phyloP scores from a whole-genome alignment of 2,113 vertebrate genomes.

The Colius striatus region DNA sequence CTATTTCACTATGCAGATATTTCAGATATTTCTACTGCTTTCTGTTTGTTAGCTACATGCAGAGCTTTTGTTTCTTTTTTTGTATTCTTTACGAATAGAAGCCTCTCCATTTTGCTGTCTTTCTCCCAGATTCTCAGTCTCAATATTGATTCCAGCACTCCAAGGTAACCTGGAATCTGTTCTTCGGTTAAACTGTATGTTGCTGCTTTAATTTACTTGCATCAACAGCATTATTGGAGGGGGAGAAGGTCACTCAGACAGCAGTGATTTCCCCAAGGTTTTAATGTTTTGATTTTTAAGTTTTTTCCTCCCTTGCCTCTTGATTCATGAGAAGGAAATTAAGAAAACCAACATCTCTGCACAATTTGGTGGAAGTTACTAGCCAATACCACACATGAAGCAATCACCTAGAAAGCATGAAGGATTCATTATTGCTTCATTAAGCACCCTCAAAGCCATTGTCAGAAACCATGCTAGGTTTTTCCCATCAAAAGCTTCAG shows the following conservation, averaged over 20 bases:
- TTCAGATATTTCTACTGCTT: neutral
- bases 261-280: neutral
- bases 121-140: neutral
- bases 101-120: neutral
- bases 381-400: neutral
- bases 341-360: neutral
- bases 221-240: neutral
- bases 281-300: neutral
- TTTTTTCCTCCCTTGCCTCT: fast-evolving
- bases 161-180: neutral
- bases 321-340: neutral
- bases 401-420: neutral
- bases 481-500: neutral
- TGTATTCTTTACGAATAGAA: neutral
- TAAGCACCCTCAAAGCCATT: neutral
- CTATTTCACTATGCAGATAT: neutral
- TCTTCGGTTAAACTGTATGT: neutral
- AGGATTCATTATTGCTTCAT: neutral
- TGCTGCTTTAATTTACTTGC: neutral
- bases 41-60: neutral
- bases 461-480: neutral
- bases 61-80: neutral
- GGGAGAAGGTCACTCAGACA: neutral
- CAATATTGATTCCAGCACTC: neutral
- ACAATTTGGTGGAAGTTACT: neutral